phyloP scores from a whole-genome alignment of 2,888 invertebrate species.

The Rotaria magnacalcarata region DNA sequence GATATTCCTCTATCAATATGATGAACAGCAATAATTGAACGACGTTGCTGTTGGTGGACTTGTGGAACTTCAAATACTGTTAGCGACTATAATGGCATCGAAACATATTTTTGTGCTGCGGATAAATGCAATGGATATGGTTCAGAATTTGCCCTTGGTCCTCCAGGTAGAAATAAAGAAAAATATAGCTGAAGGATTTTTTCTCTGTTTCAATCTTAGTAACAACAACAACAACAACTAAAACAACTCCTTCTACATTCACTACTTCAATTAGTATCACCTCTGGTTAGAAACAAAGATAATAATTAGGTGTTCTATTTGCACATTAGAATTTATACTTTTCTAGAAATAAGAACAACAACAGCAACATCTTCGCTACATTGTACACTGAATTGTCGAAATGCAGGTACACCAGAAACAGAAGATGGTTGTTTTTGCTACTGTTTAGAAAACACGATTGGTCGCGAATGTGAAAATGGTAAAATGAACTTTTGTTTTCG shows the following conservation, averaged over 20 bases:
- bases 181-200: too few species aligned
- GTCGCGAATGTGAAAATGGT: not conserved
- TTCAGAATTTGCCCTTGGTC: not conserved
- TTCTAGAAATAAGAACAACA: not conserved
- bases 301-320: not conserved
- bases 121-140: constrained; percentile 7
- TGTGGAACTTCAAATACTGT: not conserved
- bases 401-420: not conserved
- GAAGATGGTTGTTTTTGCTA: constrained; percentile 22
- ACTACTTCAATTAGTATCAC: not conserved
- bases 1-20: not conserved
- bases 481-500: not conserved
- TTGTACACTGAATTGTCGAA: not conserved
- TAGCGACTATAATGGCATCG: not conserved
- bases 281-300: not conserved
- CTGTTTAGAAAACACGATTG: not conserved
- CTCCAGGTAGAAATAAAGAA: not conserved
- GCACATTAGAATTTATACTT: not conserved
- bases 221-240: not conserved
- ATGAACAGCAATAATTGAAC: not conserved
- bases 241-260: not conserved
- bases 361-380: not conserved
- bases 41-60: not conserved
- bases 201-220: not conserved
- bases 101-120: not conserved